Conservation (phyloP, 2,113 vertebrate genomes). For the Brachirus orientalis region DNA sequence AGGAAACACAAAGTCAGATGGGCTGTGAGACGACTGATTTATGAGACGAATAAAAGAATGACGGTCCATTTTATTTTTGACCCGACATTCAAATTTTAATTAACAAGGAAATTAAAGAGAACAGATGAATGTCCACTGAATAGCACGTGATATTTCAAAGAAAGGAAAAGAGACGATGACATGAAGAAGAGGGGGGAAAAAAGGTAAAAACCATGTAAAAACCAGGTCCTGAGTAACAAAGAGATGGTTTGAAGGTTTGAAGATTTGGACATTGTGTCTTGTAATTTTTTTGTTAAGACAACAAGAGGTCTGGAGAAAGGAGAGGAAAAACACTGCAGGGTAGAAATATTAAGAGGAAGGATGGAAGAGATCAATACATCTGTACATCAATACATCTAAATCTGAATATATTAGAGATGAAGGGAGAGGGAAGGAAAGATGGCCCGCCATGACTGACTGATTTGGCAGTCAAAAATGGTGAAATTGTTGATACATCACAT, state of each 20-base stretch:
- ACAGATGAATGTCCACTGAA: constrained; percentile 1
- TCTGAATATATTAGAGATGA: too few species aligned
- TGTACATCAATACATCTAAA: too few species aligned
- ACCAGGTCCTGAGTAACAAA: neutral
- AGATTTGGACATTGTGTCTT: constrained; percentile 33
- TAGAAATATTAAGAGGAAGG: neutral
- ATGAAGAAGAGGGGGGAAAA: too few species aligned
- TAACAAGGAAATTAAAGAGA: constrained; percentile 16
- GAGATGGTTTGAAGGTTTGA: too few species aligned
- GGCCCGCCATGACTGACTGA: constrained; percentile 3
- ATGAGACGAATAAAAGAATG: constrained; percentile 24
- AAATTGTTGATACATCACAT: constrained; percentile 8
- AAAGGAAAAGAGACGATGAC: constrained; percentile 5
- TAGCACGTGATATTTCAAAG: constrained; percentile 18
- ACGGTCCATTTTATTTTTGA: too few species aligned
- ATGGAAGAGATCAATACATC: neutral
- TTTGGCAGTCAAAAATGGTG: neutral
- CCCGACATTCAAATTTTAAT: constrained; percentile 39
- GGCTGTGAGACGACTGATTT: constrained; percentile 22
- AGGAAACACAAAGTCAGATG: constrained; percentile 17
- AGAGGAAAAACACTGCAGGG: too few species aligned
- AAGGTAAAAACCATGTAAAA: too few species aligned
- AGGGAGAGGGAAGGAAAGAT: neutral
- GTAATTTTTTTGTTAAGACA: constrained; percentile 11
- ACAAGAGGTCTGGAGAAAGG: too few species aligned